Percentiles rank a stretch among this genome's conserved stretches.
Evolutionary conservation across 2,797 vertebrate species (phyloP).

Genomic region (Halcyon chelicuti): DNA sequence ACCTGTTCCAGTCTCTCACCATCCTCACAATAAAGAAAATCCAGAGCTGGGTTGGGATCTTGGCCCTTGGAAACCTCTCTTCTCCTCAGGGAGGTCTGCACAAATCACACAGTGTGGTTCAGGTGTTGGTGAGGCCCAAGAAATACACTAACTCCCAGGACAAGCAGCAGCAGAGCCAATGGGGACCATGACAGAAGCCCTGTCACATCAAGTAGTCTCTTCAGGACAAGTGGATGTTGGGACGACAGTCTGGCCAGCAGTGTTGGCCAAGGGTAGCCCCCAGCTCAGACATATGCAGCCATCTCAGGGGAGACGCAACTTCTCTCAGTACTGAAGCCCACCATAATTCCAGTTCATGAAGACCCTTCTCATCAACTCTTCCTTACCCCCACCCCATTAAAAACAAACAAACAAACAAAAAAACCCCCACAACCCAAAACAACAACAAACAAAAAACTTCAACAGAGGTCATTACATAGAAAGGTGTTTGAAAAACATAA

Average conservation of each 20-base stretch:
- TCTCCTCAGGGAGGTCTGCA: not conserved
- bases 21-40: not conserved
- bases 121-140: not conserved
- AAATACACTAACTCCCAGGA: not conserved
- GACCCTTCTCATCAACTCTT: not conserved
- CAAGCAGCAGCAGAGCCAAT: rapidly evolving
- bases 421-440: too few relatives aligned
- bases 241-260: not conserved
- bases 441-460: not conserved
- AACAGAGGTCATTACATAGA: not conserved
- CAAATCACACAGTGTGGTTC: not conserved
- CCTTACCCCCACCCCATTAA: too few relatives aligned
- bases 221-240: not conserved
- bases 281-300: not conserved
- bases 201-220: rapidly evolving
- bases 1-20: not conserved
- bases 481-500: not conserved
- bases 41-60: not conserved
- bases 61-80: not conserved
- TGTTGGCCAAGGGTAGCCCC: rapidly evolving
- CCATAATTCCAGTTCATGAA: not conserved
- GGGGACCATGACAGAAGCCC: not conserved
- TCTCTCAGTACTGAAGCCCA: not conserved
- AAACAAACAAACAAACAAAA: not conserved
- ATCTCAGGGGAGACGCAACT: not conserved